Conservation (phyloP, 2,797 vertebrate genomes). For the Neoniphon sammara region DNA sequence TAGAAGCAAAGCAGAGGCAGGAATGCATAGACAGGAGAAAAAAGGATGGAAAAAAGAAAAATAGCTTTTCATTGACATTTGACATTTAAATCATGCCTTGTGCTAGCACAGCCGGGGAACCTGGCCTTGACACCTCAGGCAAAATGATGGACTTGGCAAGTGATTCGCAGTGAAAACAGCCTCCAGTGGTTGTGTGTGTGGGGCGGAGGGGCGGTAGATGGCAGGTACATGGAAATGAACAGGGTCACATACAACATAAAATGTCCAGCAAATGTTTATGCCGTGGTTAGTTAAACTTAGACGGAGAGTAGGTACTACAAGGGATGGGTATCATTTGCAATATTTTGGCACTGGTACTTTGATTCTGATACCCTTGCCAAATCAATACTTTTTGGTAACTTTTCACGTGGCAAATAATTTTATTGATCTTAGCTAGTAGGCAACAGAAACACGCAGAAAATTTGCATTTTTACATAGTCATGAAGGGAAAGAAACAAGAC, state of each 20-base stretch:
- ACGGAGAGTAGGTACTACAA: too few relatives aligned
- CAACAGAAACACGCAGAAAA: too few relatives aligned
- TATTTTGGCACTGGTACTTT: too few relatives aligned
- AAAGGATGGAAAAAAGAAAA: background rate
- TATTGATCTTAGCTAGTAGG: too few relatives aligned
- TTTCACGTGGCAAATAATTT: too few relatives aligned
- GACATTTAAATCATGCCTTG: slow-evolving; percentile 61
- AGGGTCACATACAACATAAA: slow-evolving; percentile 37
- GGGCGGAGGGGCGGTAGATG: slow-evolving; percentile 33
- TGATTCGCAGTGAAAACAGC: slow-evolving; percentile 59
- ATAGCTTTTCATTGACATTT: slow-evolving; percentile 29
- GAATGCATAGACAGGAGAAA: slow-evolving; percentile 7
- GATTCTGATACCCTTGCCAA: too few relatives aligned
- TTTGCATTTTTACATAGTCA: too few relatives aligned
- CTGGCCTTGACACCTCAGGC: slow-evolving; percentile 45
- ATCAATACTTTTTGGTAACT: too few relatives aligned
- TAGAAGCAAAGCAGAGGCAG: slow-evolving; percentile 10
- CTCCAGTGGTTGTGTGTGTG: slow-evolving; percentile 21
- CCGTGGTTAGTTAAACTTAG: slow-evolving; percentile 9
- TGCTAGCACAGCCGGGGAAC: slow-evolving; percentile 43
- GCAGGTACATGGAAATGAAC: slow-evolving; percentile 44
- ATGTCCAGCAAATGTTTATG: slow-evolving; percentile 44
- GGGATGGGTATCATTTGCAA: too few relatives aligned
- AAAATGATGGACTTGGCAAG: slow-evolving; percentile 51
- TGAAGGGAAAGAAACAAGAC: too few relatives aligned